These are phyloP conservation scores for Odontesthes bonariensis DNA, from an alignment of 2,113 vertebrate genomes.

Conservation along the genomic window DNA sequence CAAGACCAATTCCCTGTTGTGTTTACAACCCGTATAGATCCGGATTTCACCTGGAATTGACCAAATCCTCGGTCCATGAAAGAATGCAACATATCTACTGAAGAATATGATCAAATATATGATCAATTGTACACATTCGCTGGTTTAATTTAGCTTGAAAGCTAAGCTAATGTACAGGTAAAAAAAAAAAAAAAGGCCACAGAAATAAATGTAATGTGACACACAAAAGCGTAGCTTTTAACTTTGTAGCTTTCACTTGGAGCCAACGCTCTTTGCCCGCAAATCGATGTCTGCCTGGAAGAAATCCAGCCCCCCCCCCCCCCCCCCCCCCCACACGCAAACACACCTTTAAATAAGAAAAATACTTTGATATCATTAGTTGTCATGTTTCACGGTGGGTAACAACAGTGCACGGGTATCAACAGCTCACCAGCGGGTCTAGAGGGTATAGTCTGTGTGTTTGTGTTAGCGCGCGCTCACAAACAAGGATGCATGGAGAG, in stretches of 20 bases:
- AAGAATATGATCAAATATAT: background rate
- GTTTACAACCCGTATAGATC: background rate
- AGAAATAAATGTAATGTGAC: slow-evolving; percentile 37
- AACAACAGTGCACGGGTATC: slow-evolving; percentile 70
- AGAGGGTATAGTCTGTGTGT: slow-evolving; percentile 48
- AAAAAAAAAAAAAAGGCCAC: slow-evolving; percentile 12
- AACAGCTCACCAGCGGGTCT: slow-evolving; percentile 72
- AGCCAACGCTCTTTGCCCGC: slow-evolving; percentile 42
- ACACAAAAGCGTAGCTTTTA: slow-evolving; percentile 39
- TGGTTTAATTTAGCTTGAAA: slow-evolving; percentile 6
- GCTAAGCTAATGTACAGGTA: slow-evolving; percentile 5
- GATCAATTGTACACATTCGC: background rate
- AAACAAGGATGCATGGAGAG: slow-evolving; percentile 70
- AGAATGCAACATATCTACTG: background rate
- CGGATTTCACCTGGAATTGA: background rate
- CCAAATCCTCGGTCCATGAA: background rate
- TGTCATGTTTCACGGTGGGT: slow-evolving; percentile 82
- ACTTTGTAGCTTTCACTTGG: slow-evolving; percentile 55
- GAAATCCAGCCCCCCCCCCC: slow-evolving; percentile 45
- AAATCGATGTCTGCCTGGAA: slow-evolving; percentile 79
- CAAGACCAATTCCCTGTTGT: no score
- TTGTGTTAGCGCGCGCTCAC: slow-evolving; percentile 35
- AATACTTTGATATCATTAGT: slow-evolving; percentile 79
- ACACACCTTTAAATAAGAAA: slow-evolving; percentile 67
- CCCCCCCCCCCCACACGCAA: slow-evolving; percentile 28